Conservation (phyloP, 2,888 invertebrate genomes). For the Andrena flavipes region DNA sequence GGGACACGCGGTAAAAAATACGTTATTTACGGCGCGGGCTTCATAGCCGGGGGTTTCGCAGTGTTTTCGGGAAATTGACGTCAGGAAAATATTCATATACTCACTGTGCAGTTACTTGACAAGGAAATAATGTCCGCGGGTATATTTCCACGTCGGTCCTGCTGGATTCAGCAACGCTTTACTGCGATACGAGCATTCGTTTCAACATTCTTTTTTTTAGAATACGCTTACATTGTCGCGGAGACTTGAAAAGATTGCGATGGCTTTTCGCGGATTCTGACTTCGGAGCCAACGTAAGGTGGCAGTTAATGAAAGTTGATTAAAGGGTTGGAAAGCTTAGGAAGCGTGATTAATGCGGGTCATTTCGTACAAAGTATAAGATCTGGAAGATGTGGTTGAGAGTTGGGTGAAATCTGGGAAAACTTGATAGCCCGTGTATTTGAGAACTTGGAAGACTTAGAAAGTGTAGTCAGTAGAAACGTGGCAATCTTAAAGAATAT, state of each 20-base stretch:
- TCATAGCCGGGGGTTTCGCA: constrained; percentile 13
- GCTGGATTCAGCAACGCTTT: not conserved
- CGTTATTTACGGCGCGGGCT: constrained; percentile 45
- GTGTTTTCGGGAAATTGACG: constrained; percentile 21
- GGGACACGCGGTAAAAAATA: constrained; percentile 15
- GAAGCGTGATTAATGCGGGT: not conserved
- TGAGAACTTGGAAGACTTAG: not conserved
- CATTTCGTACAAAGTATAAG: not conserved
- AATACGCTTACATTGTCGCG: not conserved
- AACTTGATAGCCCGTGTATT: too few relatives aligned
- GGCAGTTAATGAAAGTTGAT: not conserved
- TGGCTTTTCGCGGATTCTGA: too few relatives aligned
- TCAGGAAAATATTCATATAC: constrained; percentile 27
- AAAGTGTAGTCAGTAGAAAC: not conserved
- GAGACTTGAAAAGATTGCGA: not conserved
- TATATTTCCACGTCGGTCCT: constrained; percentile 10
- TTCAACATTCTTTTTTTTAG: not conserved
- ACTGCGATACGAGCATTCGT: not conserved
- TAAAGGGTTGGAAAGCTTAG: not conserved
- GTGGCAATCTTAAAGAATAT: not conserved
- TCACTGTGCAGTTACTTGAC: constrained; percentile 18
- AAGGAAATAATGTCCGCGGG: constrained; percentile 21
- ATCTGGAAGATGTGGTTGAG: not conserved
- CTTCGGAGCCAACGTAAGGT: not conserved
- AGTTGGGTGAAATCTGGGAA: not conserved